Base-by-base conservation (phyloP, 1,140 invertebrate species). In the Drosophila bifasciata region DNA sequence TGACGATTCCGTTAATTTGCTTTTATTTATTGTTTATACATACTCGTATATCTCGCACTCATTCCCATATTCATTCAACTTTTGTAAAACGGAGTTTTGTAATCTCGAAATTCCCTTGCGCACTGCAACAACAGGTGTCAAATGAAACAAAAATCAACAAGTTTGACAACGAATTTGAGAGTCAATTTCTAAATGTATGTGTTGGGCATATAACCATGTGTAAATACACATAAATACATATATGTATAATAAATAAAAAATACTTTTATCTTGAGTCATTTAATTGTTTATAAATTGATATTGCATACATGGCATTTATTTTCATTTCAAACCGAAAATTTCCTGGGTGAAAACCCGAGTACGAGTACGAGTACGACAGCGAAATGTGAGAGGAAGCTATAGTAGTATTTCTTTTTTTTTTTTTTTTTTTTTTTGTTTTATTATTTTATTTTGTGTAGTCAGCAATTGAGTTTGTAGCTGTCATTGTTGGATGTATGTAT, bases 391-490 rank as follows among this genome's bases (percentile, higher is more conserved):
- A 51, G 49, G 62, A 68, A 68, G 64, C 67, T 68, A n/a, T 28
- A 53, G 32, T 28, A 53, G 41, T 68, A 16, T 17, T 6, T 39
- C 52, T 39, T 45, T 17, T 7, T 41, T 49, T 52, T 70, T 70
- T 39, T 49, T 61, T 50, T 62, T n/a, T 46, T 44, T 48, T 25
- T 25, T 6, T 5, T 23, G 2, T 23, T 28, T 8, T 32, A 11
- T 44, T 44, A 25, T 25, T n/a, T 49, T 57, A 48, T 74, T 68
- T 51, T 79, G 76, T 75, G 69, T 59, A 75, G 69, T 79, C 76
- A 79, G 76, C 76, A 79, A 69, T 46, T 70, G 48, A 61, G 68
- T 72, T 45, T 49, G 23, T 53, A 57, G 32, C 32, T 36, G 32
- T 3, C 55, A 49, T 43, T 58, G 45, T 67, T 72, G 63, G 60